These are phyloP conservation scores for Palythoa caribaeorum DNA, from an alignment of 92 coral and sea anemone genomes.

Conservation along the genomic window DNA sequence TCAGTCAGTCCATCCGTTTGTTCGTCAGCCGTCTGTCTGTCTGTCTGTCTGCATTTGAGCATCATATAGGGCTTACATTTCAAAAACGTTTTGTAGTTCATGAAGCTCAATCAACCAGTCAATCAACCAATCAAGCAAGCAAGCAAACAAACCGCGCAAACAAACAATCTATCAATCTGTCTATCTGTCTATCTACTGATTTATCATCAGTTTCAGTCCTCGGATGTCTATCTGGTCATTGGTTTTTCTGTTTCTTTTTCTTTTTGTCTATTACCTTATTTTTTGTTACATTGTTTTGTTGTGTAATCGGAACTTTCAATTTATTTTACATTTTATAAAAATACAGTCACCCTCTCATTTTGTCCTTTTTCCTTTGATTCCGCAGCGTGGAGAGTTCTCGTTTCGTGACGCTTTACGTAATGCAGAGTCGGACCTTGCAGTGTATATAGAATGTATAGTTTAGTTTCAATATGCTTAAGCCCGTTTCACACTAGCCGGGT, in stretches of 20 bases:
- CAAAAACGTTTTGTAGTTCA: no score
- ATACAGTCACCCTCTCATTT: background rate
- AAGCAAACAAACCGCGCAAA: no score
- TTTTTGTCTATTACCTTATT: background rate
- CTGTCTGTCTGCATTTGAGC: background rate
- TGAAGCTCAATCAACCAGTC: background rate
- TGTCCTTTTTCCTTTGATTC: background rate
- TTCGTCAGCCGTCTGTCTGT: background rate
- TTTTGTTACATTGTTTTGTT: background rate
- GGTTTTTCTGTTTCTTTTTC: background rate
- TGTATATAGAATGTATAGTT: background rate
- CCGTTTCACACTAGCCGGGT: no score
- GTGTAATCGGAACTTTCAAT: background rate
- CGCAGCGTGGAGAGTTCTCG: constrained; percentile 21
- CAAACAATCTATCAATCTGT: no score
- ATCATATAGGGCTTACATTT: background rate
- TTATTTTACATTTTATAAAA: background rate
- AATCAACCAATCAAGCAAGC: no score
- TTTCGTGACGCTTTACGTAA: background rate
- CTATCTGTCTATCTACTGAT: no score
- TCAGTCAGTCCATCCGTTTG: no score
- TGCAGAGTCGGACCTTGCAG: background rate
- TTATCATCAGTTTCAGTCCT: background rate
- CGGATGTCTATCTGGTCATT: no score
- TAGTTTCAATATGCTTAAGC: no score